Percentiles rank a stretch among this genome's conserved stretches.
phyloP scores from a whole-genome alignment of 2,888 invertebrate genomes.

The Leptopterna dolabrata region DNA sequence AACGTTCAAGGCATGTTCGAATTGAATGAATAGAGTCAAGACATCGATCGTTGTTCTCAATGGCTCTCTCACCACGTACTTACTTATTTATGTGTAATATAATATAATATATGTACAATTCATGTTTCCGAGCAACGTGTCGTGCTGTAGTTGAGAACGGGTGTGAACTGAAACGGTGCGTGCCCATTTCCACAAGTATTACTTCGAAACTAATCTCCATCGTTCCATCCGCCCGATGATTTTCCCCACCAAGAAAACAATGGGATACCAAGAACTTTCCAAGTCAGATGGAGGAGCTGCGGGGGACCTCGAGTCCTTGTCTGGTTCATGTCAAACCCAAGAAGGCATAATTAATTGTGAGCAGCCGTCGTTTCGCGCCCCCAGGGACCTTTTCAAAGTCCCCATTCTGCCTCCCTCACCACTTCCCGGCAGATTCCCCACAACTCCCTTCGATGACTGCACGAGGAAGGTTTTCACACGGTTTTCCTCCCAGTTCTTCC shows the following conservation, averaged over 20 bases:
- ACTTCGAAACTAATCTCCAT: neutral
- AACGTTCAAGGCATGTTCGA: too few relatives aligned
- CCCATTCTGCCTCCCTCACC: neutral
- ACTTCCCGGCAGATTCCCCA: neutral
- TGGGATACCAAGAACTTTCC: constrained; percentile 22
- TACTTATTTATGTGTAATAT: too few relatives aligned
- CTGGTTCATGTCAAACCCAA: constrained; percentile 47
- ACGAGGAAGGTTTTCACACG: neutral
- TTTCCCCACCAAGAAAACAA: neutral
- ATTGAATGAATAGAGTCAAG: too few relatives aligned
- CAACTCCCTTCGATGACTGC: neutral
- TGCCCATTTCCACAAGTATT: neutral
- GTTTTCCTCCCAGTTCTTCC: neutral
- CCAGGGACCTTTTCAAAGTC: constrained; percentile 22
- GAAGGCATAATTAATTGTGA: constrained; percentile 46
- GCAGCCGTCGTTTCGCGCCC: constrained; percentile 5
- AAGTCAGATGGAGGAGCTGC: neutral
- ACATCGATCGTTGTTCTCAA: too few relatives aligned
- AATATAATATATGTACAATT: too few relatives aligned
- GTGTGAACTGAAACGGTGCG: neutral
- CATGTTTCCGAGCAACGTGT: neutral
- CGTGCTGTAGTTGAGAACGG: neutral
- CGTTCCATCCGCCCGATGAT: neutral
- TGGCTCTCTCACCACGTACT: too few relatives aligned
- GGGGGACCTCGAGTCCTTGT: neutral